Evolutionary conservation across 2,888 invertebrate species (phyloP), one percentile per base, ranked within the genome.

Genomic region (Mythimna pallens): DNA sequence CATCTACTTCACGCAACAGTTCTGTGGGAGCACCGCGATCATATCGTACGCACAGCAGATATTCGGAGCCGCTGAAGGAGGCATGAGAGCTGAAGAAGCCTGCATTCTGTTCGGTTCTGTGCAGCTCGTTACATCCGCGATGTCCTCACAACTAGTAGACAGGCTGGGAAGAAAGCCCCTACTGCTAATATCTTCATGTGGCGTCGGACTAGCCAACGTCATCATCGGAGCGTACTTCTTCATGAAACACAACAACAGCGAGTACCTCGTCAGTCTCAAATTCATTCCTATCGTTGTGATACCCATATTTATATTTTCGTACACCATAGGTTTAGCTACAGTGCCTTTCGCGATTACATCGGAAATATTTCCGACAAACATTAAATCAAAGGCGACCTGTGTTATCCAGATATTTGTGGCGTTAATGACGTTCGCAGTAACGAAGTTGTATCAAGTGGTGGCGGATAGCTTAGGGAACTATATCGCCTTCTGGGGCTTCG

Each of bases 361-460:
- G 5, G 97, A 97, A 92, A 95, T 97, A 88, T 97, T 98, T 89
- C 97, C 98, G 58, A 94, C 97, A 5, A 95, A 97, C 83, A 97
- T 97, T 34, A 97, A 97, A 86, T 97, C 97, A 1, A 95, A 97
- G 76, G 97, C 97, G 0, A 97, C 97, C 43, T 97, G 97, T 78
- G 94, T 97, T 8, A 97, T 97, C 68, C 97, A 97, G 72, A 96
- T 97, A 87, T 96, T 96, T 81, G 97, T 97, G 50, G 97, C 97
- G 66, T 87, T 96, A 59, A 96, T 96, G 92, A 97, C 97, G 1
- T 97, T 97, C 84, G 93, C 97, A 22, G 97, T 97, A 4, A 97
- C 97, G 1, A 96, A 97, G 80, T 90, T 97, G 64, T 97, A 96
- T 86, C 97, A 97, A 89, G 94, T 96, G 55, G 93, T 97, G 17